Conservation (phyloP, 2,113 vertebrate species). For the Oncorhynchus clarkii region DNA sequence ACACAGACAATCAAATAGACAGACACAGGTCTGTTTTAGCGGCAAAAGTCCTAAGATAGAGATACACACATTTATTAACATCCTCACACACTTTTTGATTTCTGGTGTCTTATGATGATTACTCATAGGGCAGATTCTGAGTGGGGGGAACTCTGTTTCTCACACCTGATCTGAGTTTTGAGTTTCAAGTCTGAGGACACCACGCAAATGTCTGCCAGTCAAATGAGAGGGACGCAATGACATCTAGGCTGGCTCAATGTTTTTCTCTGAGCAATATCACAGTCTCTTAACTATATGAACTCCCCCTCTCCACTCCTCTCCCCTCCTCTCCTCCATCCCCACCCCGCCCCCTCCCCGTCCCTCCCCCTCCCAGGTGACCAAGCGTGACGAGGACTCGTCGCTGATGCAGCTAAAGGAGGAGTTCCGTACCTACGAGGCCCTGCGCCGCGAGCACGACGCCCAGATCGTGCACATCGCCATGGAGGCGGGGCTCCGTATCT, state of each 20-base stretch:
- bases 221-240: not conserved
- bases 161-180: constrained; percentile 59
- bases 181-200: constrained; percentile 65
- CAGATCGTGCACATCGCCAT: constrained; percentile 98
- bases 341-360: not conserved
- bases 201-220: not conserved
- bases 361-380: constrained; percentile 82
- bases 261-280: too few species aligned
- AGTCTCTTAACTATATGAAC: too few species aligned
- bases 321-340: too few species aligned
- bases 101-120: constrained; percentile 67
- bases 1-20: not conserved
- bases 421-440: constrained; percentile 92
- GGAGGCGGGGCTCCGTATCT: constrained; percentile 95
- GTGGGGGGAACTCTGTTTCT: constrained; percentile 22
- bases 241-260: not conserved
- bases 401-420: constrained; percentile 97
- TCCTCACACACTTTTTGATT: too few species aligned
- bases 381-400: constrained; percentile 96
- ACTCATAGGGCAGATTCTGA: constrained; percentile 76
- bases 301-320: too few species aligned
- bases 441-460: constrained; percentile 91
- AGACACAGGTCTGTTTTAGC: not conserved
- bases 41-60: not conserved
- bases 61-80: not conserved